Evolutionary conservation across 2,888 invertebrate species (phyloP).

Genomic region (Limnephilus marmoratus): DNA sequence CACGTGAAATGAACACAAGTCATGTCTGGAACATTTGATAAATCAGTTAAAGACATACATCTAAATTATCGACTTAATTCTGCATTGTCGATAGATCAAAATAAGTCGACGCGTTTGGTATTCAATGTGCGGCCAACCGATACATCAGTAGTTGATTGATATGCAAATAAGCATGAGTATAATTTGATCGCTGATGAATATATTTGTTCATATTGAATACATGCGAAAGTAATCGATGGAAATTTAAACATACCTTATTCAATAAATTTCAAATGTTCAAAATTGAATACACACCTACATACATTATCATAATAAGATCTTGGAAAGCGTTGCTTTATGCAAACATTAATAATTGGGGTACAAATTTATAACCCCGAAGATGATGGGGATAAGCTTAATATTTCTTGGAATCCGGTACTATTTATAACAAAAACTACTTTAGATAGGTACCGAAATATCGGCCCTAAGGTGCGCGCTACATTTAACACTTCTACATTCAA

Average conservation of each 20-base stretch:
- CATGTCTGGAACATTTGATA: background rate
- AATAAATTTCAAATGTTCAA: background rate
- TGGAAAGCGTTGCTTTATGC: background rate
- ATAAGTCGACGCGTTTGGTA: background rate
- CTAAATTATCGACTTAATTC: slow-evolving; percentile 2
- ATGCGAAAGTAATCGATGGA: no score
- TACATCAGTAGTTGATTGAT: background rate
- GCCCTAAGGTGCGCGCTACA: no score
- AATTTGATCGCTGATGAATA: background rate
- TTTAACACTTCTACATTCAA: no score
- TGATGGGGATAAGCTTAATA: no score
- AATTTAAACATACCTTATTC: background rate
- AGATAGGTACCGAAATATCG: no score
- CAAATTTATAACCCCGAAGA: background rate
- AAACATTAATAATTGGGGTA: background rate
- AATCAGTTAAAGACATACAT: background rate
- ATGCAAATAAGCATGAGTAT: background rate
- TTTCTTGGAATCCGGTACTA: no score
- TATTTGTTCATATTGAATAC: no score
- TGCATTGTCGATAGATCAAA: slow-evolving; percentile 2
- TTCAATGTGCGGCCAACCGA: background rate
- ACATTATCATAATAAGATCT: background rate
- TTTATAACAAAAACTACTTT: no score
- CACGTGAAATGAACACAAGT: slow-evolving; percentile 2
- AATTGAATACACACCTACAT: background rate